These are phyloP conservation scores for Oxyscelio sp. DNA, from an alignment of 2,888 invertebrate genomes.

Conservation along the genomic window DNA sequence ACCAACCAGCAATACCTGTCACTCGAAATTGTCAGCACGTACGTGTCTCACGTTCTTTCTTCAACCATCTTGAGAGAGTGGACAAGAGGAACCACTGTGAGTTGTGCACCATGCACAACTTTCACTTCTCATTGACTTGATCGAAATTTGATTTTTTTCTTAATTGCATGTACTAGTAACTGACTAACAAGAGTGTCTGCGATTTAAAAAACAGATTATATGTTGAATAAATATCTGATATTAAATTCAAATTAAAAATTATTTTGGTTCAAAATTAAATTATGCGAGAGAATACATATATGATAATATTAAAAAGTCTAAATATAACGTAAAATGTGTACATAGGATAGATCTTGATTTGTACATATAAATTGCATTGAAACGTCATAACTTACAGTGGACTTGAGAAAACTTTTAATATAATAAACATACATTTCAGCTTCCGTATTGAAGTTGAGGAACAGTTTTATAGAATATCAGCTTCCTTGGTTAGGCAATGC, in stretches of 20 bases:
- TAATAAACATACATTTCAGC: constrained; percentile 11
- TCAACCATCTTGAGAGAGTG: constrained; percentile 81
- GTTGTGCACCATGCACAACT: constrained; percentile 78
- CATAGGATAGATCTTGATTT: not conserved
- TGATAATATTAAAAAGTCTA: not conserved
- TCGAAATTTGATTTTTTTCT: constrained; percentile 76
- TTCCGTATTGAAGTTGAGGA: constrained; percentile 27
- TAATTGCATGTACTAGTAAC: no score
- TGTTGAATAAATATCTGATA: no score
- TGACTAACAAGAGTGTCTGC: no score
- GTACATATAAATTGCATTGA: not conserved
- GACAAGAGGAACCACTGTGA: constrained; percentile 76
- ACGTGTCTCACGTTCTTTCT: constrained; percentile 71
- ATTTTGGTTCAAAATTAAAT: not conserved
- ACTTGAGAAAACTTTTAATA: constrained; percentile 4
- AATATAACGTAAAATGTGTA: not conserved
- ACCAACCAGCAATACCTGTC: constrained; percentile 80
- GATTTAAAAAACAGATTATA: no score
- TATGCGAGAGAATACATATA: no score
- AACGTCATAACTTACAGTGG: not conserved
- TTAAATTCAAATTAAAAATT: no score
- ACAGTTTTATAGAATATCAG: constrained; percentile 77
- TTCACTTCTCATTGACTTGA: constrained; percentile 81
- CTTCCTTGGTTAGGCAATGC: constrained; percentile 81
- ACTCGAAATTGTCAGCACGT: constrained; percentile 75